Percentiles rank a stretch among this genome's conserved stretches.
Conservation (phyloP, 2,797 vertebrate genomes). For the Channallabes apus region DNA sequence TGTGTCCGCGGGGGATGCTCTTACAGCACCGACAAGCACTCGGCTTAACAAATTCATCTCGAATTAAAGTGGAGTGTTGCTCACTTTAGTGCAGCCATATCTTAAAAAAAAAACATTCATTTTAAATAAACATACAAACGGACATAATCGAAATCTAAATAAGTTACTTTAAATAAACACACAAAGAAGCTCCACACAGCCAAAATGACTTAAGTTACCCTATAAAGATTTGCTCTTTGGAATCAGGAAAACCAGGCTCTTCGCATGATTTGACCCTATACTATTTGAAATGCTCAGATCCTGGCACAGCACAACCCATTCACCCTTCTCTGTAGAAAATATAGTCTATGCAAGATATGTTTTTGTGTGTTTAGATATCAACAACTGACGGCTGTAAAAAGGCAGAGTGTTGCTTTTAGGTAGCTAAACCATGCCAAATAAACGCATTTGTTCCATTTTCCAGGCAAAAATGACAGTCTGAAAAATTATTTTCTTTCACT, state of each 20-base stretch:
- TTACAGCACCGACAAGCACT: slow-evolving; percentile 64
- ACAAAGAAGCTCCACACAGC: slow-evolving; percentile 55
- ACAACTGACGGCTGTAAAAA: slow-evolving; percentile 15
- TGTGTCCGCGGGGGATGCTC: slow-evolving; percentile 44
- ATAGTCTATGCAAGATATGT: slow-evolving; percentile 31
- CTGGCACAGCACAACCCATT: slow-evolving; percentile 32
- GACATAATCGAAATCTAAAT: slow-evolving; percentile 67
- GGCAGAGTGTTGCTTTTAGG: background rate
- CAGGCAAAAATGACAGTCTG: slow-evolving; percentile 27
- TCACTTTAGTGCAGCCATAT: slow-evolving; percentile 63
- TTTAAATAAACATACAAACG: slow-evolving; percentile 74
- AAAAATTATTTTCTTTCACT: slow-evolving; percentile 51
- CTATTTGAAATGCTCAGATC: slow-evolving; percentile 36
- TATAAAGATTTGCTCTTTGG: slow-evolving; percentile 53
- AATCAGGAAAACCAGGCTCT: slow-evolving; percentile 47
- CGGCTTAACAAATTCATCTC: slow-evolving; percentile 33
- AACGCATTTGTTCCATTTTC: slow-evolving; percentile 30
- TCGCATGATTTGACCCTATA: slow-evolving; percentile 41
- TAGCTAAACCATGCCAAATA: slow-evolving; percentile 23
- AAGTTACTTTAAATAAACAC: slow-evolving; percentile 81
- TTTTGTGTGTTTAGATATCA: slow-evolving; percentile 26
- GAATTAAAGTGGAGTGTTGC: slow-evolving; percentile 61
- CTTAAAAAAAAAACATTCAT: slow-evolving; percentile 63
- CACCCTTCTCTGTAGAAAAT: slow-evolving; percentile 31
- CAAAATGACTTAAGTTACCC: slow-evolving; percentile 36